Evolutionary conservation across 2,113 vertebrate species (phyloP).

Genomic region (Excalfactoria chinensis): DNA sequence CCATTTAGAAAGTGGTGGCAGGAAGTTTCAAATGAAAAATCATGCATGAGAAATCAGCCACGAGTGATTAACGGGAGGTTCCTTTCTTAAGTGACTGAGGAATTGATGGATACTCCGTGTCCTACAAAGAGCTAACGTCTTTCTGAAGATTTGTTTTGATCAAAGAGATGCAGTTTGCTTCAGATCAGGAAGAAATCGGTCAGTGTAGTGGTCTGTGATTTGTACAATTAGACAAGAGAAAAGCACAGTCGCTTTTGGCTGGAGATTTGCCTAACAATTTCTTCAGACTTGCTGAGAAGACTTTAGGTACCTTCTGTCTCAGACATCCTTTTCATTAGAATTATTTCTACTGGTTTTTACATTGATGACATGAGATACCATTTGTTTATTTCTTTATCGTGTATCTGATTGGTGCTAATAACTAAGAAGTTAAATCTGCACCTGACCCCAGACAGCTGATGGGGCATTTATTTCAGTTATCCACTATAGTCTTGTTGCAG

Average conservation of each 20-base stretch:
- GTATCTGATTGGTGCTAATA: not conserved
- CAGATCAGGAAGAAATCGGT: not conserved
- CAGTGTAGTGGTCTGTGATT: fast-evolving
- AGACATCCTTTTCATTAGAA: not conserved
- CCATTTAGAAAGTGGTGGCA: not conserved
- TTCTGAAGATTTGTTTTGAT: not conserved
- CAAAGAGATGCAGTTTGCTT: not conserved
- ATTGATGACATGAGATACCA: not conserved
- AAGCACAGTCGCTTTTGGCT: not conserved
- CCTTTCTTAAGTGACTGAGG: not conserved
- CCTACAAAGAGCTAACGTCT: not conserved
- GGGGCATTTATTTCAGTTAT: not conserved
- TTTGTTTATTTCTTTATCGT: not conserved
- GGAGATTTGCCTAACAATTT: not conserved
- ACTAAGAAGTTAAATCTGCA: not conserved
- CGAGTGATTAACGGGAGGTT: not conserved
- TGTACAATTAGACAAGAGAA: not conserved
- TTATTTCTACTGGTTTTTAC: not conserved
- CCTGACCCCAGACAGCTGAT: conserved; percentile 3
- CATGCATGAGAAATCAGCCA: not conserved
- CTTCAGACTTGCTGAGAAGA: not conserved
- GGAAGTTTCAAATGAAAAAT: not conserved
- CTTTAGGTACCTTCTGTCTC: not conserved
- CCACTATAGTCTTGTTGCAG: not conserved
- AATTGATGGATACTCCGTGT: not conserved